These are phyloP conservation scores for Cranoglanis bouderius DNA, from an alignment of 2,113 vertebrate species.

Conservation along the genomic window DNA sequence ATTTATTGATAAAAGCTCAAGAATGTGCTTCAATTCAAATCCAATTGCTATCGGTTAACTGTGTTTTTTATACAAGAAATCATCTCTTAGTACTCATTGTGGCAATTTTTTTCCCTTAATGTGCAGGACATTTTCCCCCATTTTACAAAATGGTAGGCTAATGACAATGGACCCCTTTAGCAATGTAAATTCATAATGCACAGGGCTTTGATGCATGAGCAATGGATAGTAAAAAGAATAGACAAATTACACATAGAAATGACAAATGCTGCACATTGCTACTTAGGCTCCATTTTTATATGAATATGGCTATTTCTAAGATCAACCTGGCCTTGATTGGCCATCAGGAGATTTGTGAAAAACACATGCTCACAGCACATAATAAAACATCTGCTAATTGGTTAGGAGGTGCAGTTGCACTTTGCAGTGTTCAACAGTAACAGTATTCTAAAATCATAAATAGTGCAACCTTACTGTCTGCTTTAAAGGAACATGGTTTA, in stretches of 20 bases:
- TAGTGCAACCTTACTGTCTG: background rate
- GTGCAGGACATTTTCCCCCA: background rate
- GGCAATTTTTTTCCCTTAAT: background rate
- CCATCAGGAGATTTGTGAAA: background rate
- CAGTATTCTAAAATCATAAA: background rate
- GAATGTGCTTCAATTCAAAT: background rate
- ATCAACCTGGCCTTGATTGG: background rate
- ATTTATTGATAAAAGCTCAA: background rate
- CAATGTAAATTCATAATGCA: background rate
- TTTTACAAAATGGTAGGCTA: background rate
- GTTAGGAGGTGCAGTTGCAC: background rate
- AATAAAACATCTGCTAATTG: background rate
- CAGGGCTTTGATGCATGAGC: background rate
- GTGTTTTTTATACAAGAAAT: background rate
- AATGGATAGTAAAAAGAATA: background rate
- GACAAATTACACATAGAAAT: background rate
- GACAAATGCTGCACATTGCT: background rate
- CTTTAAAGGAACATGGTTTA: background rate
- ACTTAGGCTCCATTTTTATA: background rate
- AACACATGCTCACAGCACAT: background rate
- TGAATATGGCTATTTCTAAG: background rate
- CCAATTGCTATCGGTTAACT: conserved; percentile 2
- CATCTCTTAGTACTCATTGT: background rate
- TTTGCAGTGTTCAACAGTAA: background rate
- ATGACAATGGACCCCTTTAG: background rate